Conservation (phyloP, 2,113 vertebrate species). For the Odobenus rosmarus region DNA sequence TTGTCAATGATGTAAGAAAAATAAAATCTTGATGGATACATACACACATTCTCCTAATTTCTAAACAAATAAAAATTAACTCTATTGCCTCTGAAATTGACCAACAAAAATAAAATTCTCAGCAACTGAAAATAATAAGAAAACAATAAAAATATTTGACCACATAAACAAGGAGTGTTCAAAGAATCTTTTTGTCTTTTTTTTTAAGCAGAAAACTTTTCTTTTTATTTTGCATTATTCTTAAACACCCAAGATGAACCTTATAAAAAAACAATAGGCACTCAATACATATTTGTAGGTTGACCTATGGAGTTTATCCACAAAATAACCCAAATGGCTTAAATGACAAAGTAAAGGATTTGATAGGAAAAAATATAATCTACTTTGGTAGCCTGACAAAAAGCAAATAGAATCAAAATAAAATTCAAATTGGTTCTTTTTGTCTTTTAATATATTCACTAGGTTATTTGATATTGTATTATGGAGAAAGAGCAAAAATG, state of each 20-base stretch:
- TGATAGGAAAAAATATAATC: background rate
- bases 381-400: slow-evolving; percentile 6
- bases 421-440: slow-evolving; percentile 23
- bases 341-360: slow-evolving; percentile 22
- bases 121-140: background rate
- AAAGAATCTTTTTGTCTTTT: background rate
- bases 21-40: background rate
- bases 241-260: background rate
- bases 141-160: background rate
- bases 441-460: slow-evolving; percentile 39
- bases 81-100: background rate
- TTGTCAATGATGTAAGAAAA: background rate
- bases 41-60: background rate
- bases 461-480: background rate
- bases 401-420: slow-evolving; percentile 27
- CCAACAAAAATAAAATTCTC: background rate
- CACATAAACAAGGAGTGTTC: background rate
- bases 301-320: background rate
- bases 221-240: background rate
- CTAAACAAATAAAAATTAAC: background rate
- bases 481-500: background rate
- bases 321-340: background rate
- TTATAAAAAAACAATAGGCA: background rate
- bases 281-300: background rate
- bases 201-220: background rate